A percentile compares a stretch with the other conserved stretches of the same genome.
Evolutionary conservation across 2,113 vertebrate species (phyloP).

Genomic region (Promerops cafer): DNA sequence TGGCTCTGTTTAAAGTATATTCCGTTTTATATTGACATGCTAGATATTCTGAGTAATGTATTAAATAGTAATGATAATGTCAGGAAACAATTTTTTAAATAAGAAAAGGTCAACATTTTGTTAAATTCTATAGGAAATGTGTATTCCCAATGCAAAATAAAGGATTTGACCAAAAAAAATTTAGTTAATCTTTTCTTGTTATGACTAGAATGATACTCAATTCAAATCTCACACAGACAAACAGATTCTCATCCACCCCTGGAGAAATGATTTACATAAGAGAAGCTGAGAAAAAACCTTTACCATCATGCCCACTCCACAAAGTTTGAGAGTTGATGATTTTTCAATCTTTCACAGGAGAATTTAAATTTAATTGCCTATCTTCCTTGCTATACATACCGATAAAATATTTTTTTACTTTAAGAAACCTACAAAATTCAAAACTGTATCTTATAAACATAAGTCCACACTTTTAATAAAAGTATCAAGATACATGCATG

Average conservation of each 20-base stretch:
- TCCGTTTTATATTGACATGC: accelerated
- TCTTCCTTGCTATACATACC: not conserved
- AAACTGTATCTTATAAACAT: not conserved
- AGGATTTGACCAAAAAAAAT: not conserved
- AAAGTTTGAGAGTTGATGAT: not conserved
- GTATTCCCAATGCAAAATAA: not conserved
- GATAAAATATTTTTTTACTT: not conserved
- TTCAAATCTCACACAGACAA: not conserved
- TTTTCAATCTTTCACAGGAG: not conserved
- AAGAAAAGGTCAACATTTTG: not conserved
- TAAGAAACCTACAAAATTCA: not conserved
- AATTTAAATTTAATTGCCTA: not conserved
- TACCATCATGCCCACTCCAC: not conserved
- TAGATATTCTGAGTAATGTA: not conserved
- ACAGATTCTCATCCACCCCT: not conserved
- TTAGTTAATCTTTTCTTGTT: accelerated
- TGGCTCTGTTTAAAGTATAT: not conserved
- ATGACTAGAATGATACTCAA: not conserved
- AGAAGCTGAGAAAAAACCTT: not conserved
- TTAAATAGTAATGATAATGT: not conserved
- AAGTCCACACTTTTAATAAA: not conserved
- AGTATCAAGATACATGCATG: not conserved
- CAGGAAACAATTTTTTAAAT: not conserved
- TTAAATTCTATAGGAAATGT: not conserved
- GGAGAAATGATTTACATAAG: not conserved